These are phyloP conservation scores for Scaptodrosophila latifasciaeformis DNA, from an alignment of 2,888 invertebrate genomes.

Conservation along the genomic window DNA sequence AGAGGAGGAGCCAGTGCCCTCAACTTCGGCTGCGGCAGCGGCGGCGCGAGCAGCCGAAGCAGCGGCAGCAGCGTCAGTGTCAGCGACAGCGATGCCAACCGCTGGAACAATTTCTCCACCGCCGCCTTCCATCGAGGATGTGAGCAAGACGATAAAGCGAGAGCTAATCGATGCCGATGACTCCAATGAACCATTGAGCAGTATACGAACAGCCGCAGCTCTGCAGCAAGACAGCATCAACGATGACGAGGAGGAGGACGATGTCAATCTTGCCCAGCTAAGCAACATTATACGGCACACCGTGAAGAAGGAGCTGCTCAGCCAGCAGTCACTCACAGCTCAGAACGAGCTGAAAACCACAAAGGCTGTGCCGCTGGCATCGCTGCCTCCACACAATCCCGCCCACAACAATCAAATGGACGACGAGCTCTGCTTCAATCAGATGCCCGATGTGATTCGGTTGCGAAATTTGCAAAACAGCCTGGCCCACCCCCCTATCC, in stretches of 20 bases:
- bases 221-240: conserved; percentile 24
- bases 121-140: conserved; percentile 34
- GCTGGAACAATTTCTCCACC: conserved; percentile 11
- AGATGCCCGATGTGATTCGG: conserved; percentile 67
- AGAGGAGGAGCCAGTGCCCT: conserved; percentile 54
- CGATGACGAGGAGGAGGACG: conserved; percentile 72
- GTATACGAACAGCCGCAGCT: conserved; percentile 52
- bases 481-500: not conserved
- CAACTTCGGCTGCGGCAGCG: conserved; percentile 51
- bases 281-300: conserved; percentile 71
- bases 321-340: conserved; percentile 36
- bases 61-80: conserved; percentile 37
- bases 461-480: conserved; percentile 50
- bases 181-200: conserved; percentile 70
- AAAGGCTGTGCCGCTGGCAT: not conserved
- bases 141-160: conserved; percentile 67
- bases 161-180: conserved; percentile 72
- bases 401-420: conserved; percentile 27
- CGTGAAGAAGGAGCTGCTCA: conserved; percentile 67
- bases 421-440: conserved; percentile 50
- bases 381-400: not conserved
- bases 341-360: conserved; percentile 12
- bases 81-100: conserved; percentile 12
- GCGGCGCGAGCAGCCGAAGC: conserved; percentile 45
- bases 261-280: conserved; percentile 73